Evolutionary conservation across 1,140 invertebrate species (phyloP), one percentile per base, ranked within the genome.

Genomic region (Caenorhabditis elegans): DNA sequence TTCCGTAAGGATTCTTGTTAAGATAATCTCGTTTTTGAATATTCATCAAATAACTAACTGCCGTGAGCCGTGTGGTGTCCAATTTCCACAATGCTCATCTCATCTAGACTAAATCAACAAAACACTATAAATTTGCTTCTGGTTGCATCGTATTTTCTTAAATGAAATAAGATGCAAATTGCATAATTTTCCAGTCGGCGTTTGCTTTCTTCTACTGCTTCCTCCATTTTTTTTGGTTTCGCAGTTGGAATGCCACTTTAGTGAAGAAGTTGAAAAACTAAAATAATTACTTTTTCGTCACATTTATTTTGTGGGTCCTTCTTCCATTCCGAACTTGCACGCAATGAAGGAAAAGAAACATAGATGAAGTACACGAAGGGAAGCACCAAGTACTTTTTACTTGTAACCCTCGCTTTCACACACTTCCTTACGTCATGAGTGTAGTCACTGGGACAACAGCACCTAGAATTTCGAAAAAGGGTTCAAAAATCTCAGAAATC

Each of bases 141-240:
- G 6, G 15, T 60, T 39, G 19, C 34, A 39, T 13, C 26, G 19
- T 13, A 24, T 5, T 28, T 17, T 28, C 60, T n/a, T n/a, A 70
- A 70, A 70, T 70, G 34, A 70, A 70, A 70, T 70, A 39, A 39
- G 31, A 70, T 70, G 60, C 60, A 70, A 70, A 70, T 70, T 70
- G 60, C 60, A 36, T 36, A 70, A n/a, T n/a, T 22, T 70, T 70
- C 60, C 60, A 43, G 60, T 34, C 34, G 34, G 26, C 34, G 19
- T 43, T 43, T 24, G 46, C 15, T 60, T 55, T 55, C 15, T 60
- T 15, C 34, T 60, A 6, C n/a, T n/a, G n/a, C n/a, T 43, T 39
- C 22, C 22, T 70, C 13, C 22, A 17, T 70, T 24, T 43, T 70
- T 39, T 43, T 15, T 39, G 3, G 17, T 22, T 22, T 17, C 13